Base-by-base conservation (phyloP, 2,888 invertebrate species). In the Andrena fulva region DNA sequence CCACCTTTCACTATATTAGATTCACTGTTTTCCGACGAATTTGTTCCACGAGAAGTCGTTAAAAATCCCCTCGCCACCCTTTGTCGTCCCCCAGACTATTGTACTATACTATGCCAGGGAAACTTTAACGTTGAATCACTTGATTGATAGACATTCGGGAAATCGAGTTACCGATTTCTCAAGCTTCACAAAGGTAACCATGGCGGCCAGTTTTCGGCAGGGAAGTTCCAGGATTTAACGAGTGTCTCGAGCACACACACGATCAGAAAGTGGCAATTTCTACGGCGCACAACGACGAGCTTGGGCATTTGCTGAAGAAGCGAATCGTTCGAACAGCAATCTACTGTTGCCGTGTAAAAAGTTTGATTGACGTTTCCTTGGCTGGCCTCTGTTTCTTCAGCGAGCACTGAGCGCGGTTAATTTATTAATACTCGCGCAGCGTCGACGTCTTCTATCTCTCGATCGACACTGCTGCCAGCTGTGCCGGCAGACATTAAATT, bases 21-120 rank as follows among this genome's bases (percentile, higher is more conserved):
- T 75, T 69, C 80, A 56, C 71, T 75, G 68, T 74, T 75, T 82
- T 75, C 69, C 70, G 27, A 70, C 66, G 73, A 74, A 83, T 74
- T 77, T 74, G 50, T 77, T 29, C 48, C 10, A 35, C 42, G n/a
- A 52, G 66, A n/a, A 66, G 50, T 70, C 69, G 60, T 69, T 63
- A 67, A 64, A 82, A 80, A 64, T 72, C 67, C 56, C 12, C 66
- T 35, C 50, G 60, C 62, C 42, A 60, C 12, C 10, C 68, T 27
- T 29, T n/a, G 35, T 66, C 73, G 29, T 31, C 0, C n/a, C 60
- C 60, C 33, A 10, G 66, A 56, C 80, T 77, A 66, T 81, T 77
- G 52, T 56, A 77, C 69, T 73, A 67, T 73, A 66, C 75, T 20
- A 63, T 50, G 68, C 42, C 66, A 59, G 29, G 12, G 10, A 33